Evolutionary conservation across 1,140 invertebrate genomes (phyloP).

Genomic region (Drosophila fuyamai): DNA sequence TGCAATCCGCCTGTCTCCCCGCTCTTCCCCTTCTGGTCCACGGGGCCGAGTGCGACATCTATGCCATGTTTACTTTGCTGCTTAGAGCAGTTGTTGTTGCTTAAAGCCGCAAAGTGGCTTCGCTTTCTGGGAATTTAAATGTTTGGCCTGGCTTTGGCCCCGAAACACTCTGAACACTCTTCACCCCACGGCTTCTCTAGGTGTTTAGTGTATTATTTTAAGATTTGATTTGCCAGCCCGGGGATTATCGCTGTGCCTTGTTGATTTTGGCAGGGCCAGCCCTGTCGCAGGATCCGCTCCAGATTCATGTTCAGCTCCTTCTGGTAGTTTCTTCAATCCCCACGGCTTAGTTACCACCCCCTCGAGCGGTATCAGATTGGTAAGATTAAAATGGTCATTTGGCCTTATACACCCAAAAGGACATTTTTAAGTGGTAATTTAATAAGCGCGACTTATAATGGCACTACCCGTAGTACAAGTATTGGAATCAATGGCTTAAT

Average conservation of each 20-base stretch:
- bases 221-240: constrained; percentile 56
- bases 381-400: too few relatives aligned
- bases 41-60: constrained; percentile 56
- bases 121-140: constrained; percentile 67
- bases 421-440: too few relatives aligned
- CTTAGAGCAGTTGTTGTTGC: constrained; percentile 59
- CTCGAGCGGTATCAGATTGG: too few relatives aligned
- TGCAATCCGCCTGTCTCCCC: background rate
- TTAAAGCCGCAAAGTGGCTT: constrained; percentile 79
- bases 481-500: too few relatives aligned
- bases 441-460: too few relatives aligned
- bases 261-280: constrained; percentile 25
- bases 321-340: background rate
- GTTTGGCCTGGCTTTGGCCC: constrained; percentile 41
- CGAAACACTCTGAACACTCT: constrained; percentile 5
- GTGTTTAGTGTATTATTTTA: constrained; percentile 71
- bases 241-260: constrained; percentile 31
- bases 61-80: constrained; percentile 78
- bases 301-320: background rate
- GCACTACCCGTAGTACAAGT: too few relatives aligned
- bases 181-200: constrained; percentile 9
- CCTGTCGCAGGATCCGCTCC: background rate
- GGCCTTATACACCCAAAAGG: too few relatives aligned
- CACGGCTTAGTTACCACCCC: too few relatives aligned
- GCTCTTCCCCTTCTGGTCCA: background rate